Percentiles rank a stretch among this genome's conserved stretches.
Evolutionary conservation across 2,888 invertebrate species (phyloP).

Genomic region (Conops quadrifasciatus): DNA sequence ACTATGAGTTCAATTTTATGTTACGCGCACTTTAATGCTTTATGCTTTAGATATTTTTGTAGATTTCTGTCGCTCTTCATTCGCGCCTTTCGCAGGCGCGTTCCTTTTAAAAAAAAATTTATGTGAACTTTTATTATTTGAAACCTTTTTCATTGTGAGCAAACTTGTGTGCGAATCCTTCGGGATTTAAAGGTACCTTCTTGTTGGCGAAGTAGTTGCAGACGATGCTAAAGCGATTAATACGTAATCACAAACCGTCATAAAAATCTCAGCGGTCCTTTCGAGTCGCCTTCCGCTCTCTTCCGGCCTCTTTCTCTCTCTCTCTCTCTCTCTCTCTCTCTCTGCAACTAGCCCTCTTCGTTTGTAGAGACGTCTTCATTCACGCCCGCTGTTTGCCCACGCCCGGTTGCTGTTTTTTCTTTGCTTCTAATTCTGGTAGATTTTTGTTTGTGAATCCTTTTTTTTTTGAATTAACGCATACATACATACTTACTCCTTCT

Average conservation of each 20-base stretch:
- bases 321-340: too few relatives aligned
- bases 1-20: slow-evolving; percentile 4
- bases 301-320: background rate
- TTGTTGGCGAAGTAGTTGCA: slow-evolving; percentile 26
- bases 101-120: slow-evolving; percentile 31
- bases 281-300: background rate
- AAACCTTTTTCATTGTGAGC: slow-evolving; percentile 4
- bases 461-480: slow-evolving; percentile 19
- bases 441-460: slow-evolving; percentile 40
- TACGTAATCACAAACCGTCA: slow-evolving; percentile 49
- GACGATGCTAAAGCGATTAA: slow-evolving; percentile 49
- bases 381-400: too few relatives aligned
- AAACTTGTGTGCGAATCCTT: slow-evolving; percentile 33
- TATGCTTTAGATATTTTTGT: background rate
- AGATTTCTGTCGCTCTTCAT: background rate
- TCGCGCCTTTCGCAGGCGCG: background rate
- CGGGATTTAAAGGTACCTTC: slow-evolving; percentile 28
- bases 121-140: slow-evolving; percentile 25
- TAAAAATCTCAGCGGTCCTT: slow-evolving; percentile 38
- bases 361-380: too few relatives aligned
- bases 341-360: background rate
- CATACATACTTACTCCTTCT: too few relatives aligned
- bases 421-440: background rate
- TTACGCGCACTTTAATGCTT: background rate
- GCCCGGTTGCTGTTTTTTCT: too few relatives aligned